These are phyloP conservation scores for Epinotia nisella DNA, from an alignment of 2,888 invertebrate species.

Conservation along the genomic window DNA sequence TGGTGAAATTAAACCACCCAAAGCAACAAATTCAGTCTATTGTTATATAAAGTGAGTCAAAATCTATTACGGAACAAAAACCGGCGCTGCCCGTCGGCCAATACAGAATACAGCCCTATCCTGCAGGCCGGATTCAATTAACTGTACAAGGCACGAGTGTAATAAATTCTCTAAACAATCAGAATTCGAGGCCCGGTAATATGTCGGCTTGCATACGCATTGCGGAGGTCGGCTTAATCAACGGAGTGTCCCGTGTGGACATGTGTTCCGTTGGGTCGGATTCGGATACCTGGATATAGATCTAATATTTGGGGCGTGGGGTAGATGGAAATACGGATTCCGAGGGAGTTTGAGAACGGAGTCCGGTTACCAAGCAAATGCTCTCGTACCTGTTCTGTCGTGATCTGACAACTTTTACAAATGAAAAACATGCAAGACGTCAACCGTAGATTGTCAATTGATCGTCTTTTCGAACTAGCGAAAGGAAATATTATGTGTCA, in stretches of 20 bases:
- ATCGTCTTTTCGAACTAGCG: no score
- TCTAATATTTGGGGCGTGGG: conserved; percentile 13
- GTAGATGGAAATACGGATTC: conserved; percentile 5
- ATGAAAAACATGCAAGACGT: no score
- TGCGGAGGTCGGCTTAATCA: conserved; percentile 83
- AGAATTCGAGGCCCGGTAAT: conserved; percentile 84
- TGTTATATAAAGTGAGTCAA: conserved; percentile 33
- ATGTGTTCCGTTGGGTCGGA: conserved; percentile 25
- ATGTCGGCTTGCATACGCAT: conserved; percentile 83
- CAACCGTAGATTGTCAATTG: no score
- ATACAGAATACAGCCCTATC: conserved; percentile 71
- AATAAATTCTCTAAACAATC: conserved; percentile 85
- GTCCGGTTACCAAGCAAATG: background rate
- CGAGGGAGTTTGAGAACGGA: background rate
- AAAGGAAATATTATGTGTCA: no score
- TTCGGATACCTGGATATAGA: conserved; percentile 15
- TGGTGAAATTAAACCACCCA: no score
- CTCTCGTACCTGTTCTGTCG: background rate
- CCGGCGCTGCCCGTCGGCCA: conserved; percentile 55
- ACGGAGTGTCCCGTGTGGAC: conserved; percentile 70
- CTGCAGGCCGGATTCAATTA: conserved; percentile 84
- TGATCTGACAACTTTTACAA: background rate
- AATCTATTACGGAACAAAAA: conserved; percentile 43
- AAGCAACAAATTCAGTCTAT: conserved; percentile 26
- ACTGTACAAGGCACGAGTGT: conserved; percentile 83